phyloP scores from a whole-genome alignment of 2,113 vertebrate genomes.

The Lathamus discolor region DNA sequence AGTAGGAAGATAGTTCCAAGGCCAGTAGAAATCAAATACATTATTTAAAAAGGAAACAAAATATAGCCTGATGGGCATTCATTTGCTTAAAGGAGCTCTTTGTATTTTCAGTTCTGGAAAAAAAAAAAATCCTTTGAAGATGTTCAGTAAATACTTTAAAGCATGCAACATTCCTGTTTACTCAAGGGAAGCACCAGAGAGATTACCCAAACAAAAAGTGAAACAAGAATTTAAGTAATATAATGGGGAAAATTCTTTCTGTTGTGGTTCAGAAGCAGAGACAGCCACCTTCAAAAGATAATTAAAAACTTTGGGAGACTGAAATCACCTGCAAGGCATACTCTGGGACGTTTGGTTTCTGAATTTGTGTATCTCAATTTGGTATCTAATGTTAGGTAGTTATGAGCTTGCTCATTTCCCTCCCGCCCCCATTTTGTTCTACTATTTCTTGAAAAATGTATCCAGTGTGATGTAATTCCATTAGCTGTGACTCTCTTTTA shows the following conservation, averaged over 20 bases:
- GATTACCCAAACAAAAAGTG: not conserved
- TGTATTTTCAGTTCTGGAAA: constrained; percentile 27
- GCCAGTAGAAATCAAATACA: not conserved
- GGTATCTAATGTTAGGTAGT: not conserved
- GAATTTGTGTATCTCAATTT: not conserved
- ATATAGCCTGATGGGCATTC: constrained; percentile 7
- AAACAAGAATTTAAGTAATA: not conserved
- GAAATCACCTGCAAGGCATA: not conserved
- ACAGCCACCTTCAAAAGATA: not conserved
- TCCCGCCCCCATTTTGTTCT: not conserved
- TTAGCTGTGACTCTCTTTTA: not conserved
- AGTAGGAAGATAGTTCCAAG: constrained; percentile 24
- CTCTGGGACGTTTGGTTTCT: not conserved
- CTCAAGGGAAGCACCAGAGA: not conserved
- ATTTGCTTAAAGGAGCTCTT: constrained; percentile 24
- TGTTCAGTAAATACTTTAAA: constrained; percentile 24
- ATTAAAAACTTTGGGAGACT: not conserved
- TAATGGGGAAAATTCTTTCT: not conserved
- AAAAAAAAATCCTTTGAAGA: not conserved
- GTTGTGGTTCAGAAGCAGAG: not conserved
- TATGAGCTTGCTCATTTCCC: not conserved
- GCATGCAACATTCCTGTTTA: not conserved
- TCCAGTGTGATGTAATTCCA: not conserved
- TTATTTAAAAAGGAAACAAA: constrained; percentile 49
- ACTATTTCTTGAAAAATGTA: not conserved